These are phyloP conservation scores for Galbula dea DNA, from an alignment of 2,113 vertebrate genomes.

Conservation along the genomic window DNA sequence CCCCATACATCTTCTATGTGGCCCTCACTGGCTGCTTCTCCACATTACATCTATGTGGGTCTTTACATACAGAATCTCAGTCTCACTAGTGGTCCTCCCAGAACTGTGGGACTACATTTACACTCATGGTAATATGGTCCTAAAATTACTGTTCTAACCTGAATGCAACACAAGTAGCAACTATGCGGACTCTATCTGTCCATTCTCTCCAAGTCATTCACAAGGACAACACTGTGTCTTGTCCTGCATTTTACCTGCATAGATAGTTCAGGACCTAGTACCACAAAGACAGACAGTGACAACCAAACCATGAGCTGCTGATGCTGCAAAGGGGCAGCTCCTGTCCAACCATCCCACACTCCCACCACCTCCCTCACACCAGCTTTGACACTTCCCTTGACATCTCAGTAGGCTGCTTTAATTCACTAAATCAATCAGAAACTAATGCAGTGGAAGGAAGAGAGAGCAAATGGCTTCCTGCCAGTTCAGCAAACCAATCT, in stretches of 20 bases:
- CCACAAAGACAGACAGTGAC: background rate
- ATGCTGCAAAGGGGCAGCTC: background rate
- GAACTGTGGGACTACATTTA: background rate
- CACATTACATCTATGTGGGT: background rate
- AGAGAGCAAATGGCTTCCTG: too few species aligned
- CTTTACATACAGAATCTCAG: background rate
- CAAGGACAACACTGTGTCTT: background rate
- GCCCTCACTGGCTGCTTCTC: background rate
- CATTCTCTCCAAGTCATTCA: background rate
- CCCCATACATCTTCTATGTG: fast-evolving
- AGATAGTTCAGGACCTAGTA: background rate
- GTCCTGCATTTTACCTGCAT: background rate
- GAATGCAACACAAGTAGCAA: background rate
- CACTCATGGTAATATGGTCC: background rate
- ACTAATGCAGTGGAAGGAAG: too few species aligned
- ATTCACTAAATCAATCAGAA: too few species aligned
- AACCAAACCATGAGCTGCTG: fast-evolving
- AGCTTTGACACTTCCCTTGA: too few species aligned
- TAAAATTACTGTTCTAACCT: background rate
- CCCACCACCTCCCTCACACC: too few species aligned
- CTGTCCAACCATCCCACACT: background rate
- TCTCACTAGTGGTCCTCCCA: background rate
- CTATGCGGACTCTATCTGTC: background rate
- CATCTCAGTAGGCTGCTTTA: too few species aligned
- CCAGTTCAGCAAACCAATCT: too few species aligned